These are phyloP conservation scores for Atopsyche davidsoni DNA, from an alignment of 1,140 invertebrate genomes.

Conservation along the genomic window DNA sequence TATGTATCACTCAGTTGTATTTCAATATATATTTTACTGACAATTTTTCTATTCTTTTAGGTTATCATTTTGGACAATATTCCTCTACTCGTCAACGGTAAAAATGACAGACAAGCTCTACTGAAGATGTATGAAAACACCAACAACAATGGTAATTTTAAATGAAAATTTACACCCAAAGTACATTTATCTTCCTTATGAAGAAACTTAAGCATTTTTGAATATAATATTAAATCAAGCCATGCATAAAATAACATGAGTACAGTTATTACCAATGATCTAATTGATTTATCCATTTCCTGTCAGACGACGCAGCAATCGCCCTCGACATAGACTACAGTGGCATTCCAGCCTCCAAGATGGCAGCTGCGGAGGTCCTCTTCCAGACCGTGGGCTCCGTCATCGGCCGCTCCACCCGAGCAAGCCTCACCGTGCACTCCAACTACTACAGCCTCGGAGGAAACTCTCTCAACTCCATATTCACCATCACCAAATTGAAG, in stretches of 20 bases:
- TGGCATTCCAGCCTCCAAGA: constrained; percentile 52
- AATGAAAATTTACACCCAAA: neutral
- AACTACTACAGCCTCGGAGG: constrained; percentile 83
- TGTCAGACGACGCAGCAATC: constrained; percentile 42
- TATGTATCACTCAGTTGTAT: neutral
- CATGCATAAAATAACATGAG: too few relatives aligned
- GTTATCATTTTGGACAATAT: constrained; percentile 65
- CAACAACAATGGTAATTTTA: constrained; percentile 53
- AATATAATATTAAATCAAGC: neutral
- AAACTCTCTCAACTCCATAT: constrained; percentile 80
- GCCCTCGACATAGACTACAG: constrained; percentile 54
- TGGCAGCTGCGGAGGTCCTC: constrained; percentile 58
- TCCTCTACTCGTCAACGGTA: constrained; percentile 77
- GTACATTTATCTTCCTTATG: neutral
- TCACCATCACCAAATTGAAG: constrained; percentile 68
- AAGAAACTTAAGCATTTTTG: neutral
- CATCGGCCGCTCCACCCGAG: constrained; percentile 55
- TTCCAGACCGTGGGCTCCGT: constrained; percentile 67
- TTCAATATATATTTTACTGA: neutral
- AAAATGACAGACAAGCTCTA: constrained; percentile 72
- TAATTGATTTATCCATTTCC: constrained; percentile 10
- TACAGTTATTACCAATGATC: too few relatives aligned
- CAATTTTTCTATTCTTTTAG: constrained; percentile 31
- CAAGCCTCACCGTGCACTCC: constrained; percentile 51
- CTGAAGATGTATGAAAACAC: constrained; percentile 65